These are phyloP conservation scores for Rousettus madagascariensis DNA, from an alignment of 2,797 vertebrate species.

Conservation along the genomic window DNA sequence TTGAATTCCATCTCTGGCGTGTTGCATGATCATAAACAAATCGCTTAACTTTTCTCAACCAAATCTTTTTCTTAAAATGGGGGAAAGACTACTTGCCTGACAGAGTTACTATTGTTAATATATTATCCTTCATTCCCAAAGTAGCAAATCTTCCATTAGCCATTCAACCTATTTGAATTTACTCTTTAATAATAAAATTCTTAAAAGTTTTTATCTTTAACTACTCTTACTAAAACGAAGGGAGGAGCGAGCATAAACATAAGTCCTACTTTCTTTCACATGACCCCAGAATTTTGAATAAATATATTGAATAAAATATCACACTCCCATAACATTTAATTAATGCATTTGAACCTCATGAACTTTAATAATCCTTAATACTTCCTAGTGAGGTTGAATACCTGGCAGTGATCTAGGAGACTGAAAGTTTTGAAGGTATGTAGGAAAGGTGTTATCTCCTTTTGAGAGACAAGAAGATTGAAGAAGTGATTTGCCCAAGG, in stretches of 20 bases:
- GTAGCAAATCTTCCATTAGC: background rate
- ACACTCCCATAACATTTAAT: background rate
- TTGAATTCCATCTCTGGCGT: background rate
- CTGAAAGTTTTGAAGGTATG: background rate
- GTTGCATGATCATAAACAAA: background rate
- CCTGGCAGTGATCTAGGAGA: background rate
- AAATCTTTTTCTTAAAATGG: constrained; percentile 4
- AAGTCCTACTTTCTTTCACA: background rate
- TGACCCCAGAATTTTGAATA: background rate
- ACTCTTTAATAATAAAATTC: background rate
- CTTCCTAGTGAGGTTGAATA: background rate
- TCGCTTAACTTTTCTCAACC: background rate
- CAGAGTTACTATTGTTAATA: background rate
- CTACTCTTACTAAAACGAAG: background rate
- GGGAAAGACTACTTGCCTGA: background rate
- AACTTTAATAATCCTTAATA: constrained; percentile 8
- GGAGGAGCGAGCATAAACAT: background rate
- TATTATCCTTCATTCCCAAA: background rate
- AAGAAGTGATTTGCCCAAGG: background rate
- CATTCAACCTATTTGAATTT: background rate
- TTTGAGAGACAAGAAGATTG: background rate
- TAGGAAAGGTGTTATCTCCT: background rate
- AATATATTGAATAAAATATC: background rate
- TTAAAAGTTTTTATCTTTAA: background rate
- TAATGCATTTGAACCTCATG: background rate